phyloP scores from a whole-genome alignment of 92 coral and sea anemone genomes.

The Heteractis magnifica region DNA sequence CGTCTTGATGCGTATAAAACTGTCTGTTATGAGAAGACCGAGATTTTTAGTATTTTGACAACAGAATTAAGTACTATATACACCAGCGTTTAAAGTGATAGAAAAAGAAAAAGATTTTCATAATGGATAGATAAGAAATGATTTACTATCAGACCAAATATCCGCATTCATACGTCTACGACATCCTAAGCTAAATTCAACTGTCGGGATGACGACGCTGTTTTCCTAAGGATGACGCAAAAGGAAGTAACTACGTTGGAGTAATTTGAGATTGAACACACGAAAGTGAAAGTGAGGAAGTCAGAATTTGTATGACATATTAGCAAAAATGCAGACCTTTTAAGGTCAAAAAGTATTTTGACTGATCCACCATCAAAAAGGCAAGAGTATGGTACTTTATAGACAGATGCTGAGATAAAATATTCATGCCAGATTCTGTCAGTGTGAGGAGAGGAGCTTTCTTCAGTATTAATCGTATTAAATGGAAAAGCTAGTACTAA shows the following conservation, averaged over 20 bases:
- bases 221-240: constrained; percentile 1
- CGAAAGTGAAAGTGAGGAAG: neutral
- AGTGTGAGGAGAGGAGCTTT: too few relatives aligned
- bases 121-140: neutral
- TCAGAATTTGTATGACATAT: neutral
- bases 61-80: too few relatives aligned
- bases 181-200: neutral
- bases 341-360: neutral
- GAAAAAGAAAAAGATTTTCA: too few relatives aligned
- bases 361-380: too few relatives aligned
- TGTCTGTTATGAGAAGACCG: too few relatives aligned
- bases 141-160: neutral
- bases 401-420: too few relatives aligned
- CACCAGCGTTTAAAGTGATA: too few relatives aligned
- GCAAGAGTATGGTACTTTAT: too few relatives aligned
- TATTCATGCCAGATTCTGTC: too few relatives aligned
- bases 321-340: neutral
- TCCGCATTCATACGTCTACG: neutral
- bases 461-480: too few relatives aligned
- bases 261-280: neutral
- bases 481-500: too few relatives aligned
- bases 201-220: neutral
- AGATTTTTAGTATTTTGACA: too few relatives aligned
- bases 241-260: neutral
- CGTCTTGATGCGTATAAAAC: neutral